These are phyloP conservation scores for Ophion ventricosus DNA, from an alignment of 2,888 invertebrate genomes.

Conservation along the genomic window DNA sequence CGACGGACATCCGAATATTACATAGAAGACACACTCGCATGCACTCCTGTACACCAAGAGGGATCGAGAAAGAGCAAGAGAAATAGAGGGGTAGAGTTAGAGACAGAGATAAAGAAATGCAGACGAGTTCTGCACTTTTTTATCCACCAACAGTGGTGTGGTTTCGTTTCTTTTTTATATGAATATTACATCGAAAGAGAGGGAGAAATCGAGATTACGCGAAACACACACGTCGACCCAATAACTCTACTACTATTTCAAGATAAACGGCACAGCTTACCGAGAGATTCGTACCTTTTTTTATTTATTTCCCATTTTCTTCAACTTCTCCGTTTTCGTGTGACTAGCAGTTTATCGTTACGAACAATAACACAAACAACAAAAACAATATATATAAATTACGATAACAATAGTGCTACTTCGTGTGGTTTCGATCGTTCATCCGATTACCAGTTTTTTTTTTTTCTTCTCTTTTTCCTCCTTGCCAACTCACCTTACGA, in stretches of 20 bases:
- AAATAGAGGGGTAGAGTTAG: slow-evolving; percentile 11
- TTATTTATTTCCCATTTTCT: neutral
- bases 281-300: slow-evolving; percentile 36
- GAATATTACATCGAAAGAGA: slow-evolving; percentile 14
- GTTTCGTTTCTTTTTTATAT: slow-evolving; percentile 5
- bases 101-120: slow-evolving; percentile 15
- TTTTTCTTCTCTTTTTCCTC: slow-evolving; percentile 33
- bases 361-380: slow-evolving; percentile 32
- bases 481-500: neutral
- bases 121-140: slow-evolving; percentile 9
- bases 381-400: slow-evolving; percentile 49
- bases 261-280: slow-evolving; percentile 49
- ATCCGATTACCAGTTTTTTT: slow-evolving; percentile 22
- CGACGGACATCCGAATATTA: slow-evolving; percentile 62
- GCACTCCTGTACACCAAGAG: slow-evolving; percentile 40
- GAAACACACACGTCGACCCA: slow-evolving; percentile 47
- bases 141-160: neutral
- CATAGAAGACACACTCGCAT: slow-evolving; percentile 39
- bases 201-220: slow-evolving; percentile 40
- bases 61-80: slow-evolving; percentile 16
- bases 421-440: slow-evolving; percentile 52
- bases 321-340: slow-evolving; percentile 8
- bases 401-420: slow-evolving; percentile 55
- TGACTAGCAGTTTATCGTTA: slow-evolving; percentile 60
- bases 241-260: slow-evolving; percentile 53